Base-by-base conservation (phyloP, 2,888 invertebrate species). In the Heliconius hortense region DNA sequence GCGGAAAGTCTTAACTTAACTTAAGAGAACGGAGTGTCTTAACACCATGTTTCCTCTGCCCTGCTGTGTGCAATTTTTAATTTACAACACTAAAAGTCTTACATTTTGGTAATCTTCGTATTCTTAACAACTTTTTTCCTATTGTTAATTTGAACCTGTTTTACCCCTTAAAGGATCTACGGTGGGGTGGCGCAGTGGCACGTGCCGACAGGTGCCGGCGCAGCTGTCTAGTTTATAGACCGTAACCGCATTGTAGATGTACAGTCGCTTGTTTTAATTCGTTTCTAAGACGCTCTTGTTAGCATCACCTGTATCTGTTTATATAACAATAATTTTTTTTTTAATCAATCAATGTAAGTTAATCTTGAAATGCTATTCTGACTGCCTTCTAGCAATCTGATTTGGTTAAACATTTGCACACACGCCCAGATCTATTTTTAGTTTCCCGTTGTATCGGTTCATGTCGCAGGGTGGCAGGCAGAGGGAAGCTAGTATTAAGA, bases 161-260 rank as follows among this genome's bases (percentile, higher is more conserved):
- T 43, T 60, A 56, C 60, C 24, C 71, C 60, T 60, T 70, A 74
- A 56, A 74, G 69, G 74, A 74, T 69, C 74, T 63, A 53, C 69
- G 69, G 53, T 70, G 56, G 59, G 70, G 70, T 35, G 74, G 85
- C 83, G 24, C 60, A 24, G 10, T n/a, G 11, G 60, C 60, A 85
- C 84, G 86, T 84, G 84, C 84, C 77, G 82, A 82, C 88, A 88
- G 88, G 86, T 88, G 77, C 35, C 10, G 24, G n/a, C 48, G 39
- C 77, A 77, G 75, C 75, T 77, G 77, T 24, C 56, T 43, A 11
- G 28, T 48, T 31, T 53, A n/a, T 70, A 48, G 39, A 71, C 73
- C 66, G 35, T 76, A 74, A 74, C 59, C 60, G 74, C 70, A 70
- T 53, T 28, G 21, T 69, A 53, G 28, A 48, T 18, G 31, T 69